Evolutionary conservation across 2,797 vertebrate species (phyloP).

Genomic region (Gobionotothen gibberifrons): DNA sequence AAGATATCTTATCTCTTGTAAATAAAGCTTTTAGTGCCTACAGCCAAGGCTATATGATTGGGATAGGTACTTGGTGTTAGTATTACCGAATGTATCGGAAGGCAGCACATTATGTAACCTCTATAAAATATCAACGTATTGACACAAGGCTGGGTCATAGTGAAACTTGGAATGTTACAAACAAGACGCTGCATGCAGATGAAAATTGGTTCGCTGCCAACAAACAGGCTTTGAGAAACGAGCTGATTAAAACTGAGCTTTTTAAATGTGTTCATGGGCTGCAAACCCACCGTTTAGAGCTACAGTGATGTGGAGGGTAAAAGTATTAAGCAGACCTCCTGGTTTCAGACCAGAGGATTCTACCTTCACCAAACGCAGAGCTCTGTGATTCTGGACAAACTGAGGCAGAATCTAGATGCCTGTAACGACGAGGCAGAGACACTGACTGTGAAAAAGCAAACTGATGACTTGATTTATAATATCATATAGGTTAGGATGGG

Average conservation of each 20-base stretch:
- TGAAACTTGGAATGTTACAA: too few species aligned
- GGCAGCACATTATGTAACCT: background rate
- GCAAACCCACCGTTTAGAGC: background rate
- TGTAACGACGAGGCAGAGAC: background rate
- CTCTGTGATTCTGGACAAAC: background rate
- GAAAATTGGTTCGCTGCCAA: fast-evolving
- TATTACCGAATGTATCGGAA: background rate
- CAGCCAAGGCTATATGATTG: background rate
- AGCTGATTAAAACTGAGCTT: fast-evolving
- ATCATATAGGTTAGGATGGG: too few species aligned
- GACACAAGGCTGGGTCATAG: too few species aligned
- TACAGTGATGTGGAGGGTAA: background rate
- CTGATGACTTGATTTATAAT: too few species aligned
- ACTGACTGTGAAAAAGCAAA: background rate
- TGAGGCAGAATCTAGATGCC: background rate
- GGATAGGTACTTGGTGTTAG: background rate
- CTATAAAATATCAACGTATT: too few species aligned
- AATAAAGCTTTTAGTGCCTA: too few species aligned
- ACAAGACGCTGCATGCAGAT: background rate
- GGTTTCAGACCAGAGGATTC: too few species aligned
- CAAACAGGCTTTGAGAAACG: fast-evolving
- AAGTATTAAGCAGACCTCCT: fast-evolving
- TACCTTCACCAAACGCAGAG: background rate
- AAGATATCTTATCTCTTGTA: background rate
- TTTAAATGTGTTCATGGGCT: fast-evolving